Base-by-base conservation (phyloP, 2,888 invertebrate genomes). In the Coelinius sp. region DNA sequence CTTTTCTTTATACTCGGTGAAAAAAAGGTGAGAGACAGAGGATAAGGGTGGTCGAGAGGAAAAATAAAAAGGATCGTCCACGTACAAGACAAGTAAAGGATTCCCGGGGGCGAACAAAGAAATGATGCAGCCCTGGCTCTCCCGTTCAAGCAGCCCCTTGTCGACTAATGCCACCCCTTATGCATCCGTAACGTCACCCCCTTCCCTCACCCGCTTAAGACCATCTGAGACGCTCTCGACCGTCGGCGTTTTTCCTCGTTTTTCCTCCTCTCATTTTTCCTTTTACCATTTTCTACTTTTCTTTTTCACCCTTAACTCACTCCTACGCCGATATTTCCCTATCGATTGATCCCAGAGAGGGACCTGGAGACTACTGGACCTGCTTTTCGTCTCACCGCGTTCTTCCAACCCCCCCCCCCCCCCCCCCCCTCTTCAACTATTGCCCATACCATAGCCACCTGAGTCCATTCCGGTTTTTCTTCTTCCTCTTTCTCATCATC, bases 261-360 rank as follows among this genome's bases (percentile, higher is more conserved):
- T 41, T 49, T 46, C 63, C 44, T 66, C 65, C 66, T 62, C 77
- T 74, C 72, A 38, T 70, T 22, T 35, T 69, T 66, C 62, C 59
- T 68, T 68, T 71, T 67, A 25, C 46, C n/a, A 49, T 31, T 73
- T 53, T 70, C 69, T 44, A 62, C 59, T 38, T 66, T 59, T 44
- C 66, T 52, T 71, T 78, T 76, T 79, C 78, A 77, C 76, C 72
- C 76, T 77, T 73, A 78, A 79, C 79, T 81, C 80, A 77, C 82
- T 79, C 81, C 81, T 79, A 77, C 79, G 78, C 80, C 82, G 83
- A 85, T 85, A 85, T 86, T 86, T 86, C 86, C 84, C 85, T 86
- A 86, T 85, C 85, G 85, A 86, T 86, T 84, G 86, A 85, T 86
- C 80, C 80, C 80, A 77, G 77, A 79, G 78, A 80, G 79, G 76